Evolutionary conservation across 92 coral and sea anemone species (phyloP), one percentile per base, ranked within the genome.

Genomic region (Paramuricea clavata): DNA sequence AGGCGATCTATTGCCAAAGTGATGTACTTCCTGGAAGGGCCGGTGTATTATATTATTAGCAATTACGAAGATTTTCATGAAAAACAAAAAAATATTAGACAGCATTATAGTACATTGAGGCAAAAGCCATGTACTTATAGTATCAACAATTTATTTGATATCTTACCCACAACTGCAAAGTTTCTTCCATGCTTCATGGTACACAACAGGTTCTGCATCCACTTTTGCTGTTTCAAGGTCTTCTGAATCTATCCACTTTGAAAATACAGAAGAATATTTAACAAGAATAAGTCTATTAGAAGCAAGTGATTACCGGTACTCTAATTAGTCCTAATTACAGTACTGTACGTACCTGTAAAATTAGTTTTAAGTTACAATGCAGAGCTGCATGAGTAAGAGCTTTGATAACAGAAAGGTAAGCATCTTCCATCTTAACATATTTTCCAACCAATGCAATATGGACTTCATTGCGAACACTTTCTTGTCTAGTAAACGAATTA

Each of bases 381-480:
- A 95, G 79, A 17, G 95, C 84, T 1, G 97, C 95, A 82, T 95
- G 98, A 59, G 95, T 96, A 32, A 96, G 93, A 28, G 99, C 98
- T 83, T 96, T 96, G 33, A 94, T 68, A 28, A 96, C 98, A 62
- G 99, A 96, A 26, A 96, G 87, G 50, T 96, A 96, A 12, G 99
- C 99, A 88, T 96, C 99, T 64, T 93, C 94, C 60, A 96, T 81
- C 81, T 90, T 87, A 12, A 94, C 95, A 89, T 96, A 96, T 73
- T 96, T 96, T 10, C 99, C 99, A 91, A 96, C 99, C 85, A 96
- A 81, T 6, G 92, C 99, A 75, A 96, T 96, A 71, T 93, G 92
- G 31, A 96, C 98, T 56, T 83, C 94, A 76, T 89, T 93, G 5
- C 86, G 88, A 35, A 44, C 86, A 59, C 89, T 90, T 65, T 96